A percentile compares a stretch with the other conserved stretches of the same genome.
Conservation (phyloP, 2,888 invertebrate genomes). For the Lycocerus yunnanus region DNA sequence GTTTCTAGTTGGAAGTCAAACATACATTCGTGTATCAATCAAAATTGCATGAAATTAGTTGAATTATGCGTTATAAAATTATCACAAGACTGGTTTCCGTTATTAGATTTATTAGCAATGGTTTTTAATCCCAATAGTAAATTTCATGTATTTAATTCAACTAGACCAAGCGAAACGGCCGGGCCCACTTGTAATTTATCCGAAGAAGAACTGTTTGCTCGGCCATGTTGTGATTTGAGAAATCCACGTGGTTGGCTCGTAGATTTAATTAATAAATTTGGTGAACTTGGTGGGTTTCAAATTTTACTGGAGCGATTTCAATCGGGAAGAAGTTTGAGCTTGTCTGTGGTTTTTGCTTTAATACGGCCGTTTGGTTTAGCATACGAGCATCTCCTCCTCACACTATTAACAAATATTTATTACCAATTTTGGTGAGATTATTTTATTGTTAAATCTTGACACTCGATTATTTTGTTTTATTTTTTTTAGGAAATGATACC, state of each 20-base stretch:
- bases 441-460: neutral
- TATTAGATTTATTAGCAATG: conserved; percentile 90
- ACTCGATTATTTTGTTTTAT: neutral
- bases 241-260: conserved; percentile 94
- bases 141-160: conserved; percentile 87
- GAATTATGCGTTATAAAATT: conserved; percentile 93
- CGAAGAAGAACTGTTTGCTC: conserved; percentile 75
- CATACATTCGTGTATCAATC: conserved; percentile 93
- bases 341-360: conserved; percentile 79
- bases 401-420: conserved; percentile 89
- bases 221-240: conserved; percentile 78
- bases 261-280: conserved; percentile 93
- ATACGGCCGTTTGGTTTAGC: conserved; percentile 91
- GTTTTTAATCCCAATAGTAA: conserved; percentile 95
- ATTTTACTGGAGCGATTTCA: conserved; percentile 83
- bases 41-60: conserved; percentile 90
- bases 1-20: conserved; percentile 97
- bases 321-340: conserved; percentile 70
- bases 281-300: conserved; percentile 87
- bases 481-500: conserved; percentile 83
- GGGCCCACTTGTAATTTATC: conserved; percentile 64
- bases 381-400: conserved; percentile 85
- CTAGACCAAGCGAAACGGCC: conserved; percentile 74
- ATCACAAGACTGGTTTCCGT: conserved; percentile 86
- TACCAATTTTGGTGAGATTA: conserved; percentile 82